Evolutionary conservation across 2,888 invertebrate species (phyloP).

Genomic region (Volucella zonaria): DNA sequence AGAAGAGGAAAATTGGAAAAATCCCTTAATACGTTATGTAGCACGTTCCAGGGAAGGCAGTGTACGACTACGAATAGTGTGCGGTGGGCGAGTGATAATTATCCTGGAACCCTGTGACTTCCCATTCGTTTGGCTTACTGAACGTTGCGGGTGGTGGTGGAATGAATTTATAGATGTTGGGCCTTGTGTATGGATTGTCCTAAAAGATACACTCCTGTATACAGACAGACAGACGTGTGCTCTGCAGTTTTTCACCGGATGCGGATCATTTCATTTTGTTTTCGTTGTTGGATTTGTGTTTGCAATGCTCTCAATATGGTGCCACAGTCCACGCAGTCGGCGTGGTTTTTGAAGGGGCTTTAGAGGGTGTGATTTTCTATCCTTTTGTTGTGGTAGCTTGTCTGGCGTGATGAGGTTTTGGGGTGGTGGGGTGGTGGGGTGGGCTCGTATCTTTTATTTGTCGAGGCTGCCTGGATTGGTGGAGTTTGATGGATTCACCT

Average conservation of each 20-base stretch:
- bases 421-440: neutral
- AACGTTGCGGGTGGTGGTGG: conserved; percentile 11
- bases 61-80: neutral
- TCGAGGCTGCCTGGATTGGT: conserved; percentile 36
- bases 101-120: conserved; percentile 36
- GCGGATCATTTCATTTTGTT: conserved; percentile 64
- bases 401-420: conserved; percentile 3
- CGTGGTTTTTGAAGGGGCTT: conserved; percentile 1
- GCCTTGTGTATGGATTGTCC: conserved; percentile 39
- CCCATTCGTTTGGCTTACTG: conserved; percentile 37
- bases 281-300: conserved; percentile 22
- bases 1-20: conserved; percentile 23
- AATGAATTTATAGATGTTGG: conserved; percentile 16
- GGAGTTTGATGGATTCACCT: conserved; percentile 65
- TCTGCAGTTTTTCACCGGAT: conserved; percentile 51
- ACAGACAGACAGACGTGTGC: conserved; percentile 46
- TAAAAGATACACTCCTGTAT: conserved; percentile 39
- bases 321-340: neutral
- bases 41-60: conserved; percentile 24
- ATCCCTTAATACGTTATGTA: conserved; percentile 53
- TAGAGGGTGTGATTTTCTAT: neutral
- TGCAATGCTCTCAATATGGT: conserved; percentile 17
- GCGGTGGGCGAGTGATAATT: conserved; percentile 52
- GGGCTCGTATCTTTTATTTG: conserved; percentile 29
- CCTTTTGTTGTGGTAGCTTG: neutral